These are phyloP conservation scores for Cuculus canorus DNA, from an alignment of 2,797 vertebrate genomes.

Conservation along the genomic window DNA sequence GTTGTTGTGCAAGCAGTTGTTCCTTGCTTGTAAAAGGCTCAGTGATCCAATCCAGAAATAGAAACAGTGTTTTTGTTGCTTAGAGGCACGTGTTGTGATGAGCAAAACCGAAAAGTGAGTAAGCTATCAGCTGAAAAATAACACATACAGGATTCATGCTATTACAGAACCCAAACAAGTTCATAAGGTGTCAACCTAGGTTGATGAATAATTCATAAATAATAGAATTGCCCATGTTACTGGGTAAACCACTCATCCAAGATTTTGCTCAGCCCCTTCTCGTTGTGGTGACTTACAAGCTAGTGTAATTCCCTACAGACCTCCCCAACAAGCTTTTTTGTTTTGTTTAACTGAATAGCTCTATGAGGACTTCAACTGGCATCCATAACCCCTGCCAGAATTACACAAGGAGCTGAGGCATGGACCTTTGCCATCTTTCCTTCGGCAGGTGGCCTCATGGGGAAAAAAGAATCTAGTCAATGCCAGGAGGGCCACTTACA, in stretches of 20 bases:
- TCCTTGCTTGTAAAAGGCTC: background rate
- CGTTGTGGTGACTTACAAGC: background rate
- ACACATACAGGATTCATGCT: background rate
- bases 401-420: background rate
- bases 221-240: background rate
- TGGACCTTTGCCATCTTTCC: background rate
- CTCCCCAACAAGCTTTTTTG: background rate
- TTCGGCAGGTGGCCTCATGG: background rate
- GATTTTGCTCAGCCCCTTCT: background rate
- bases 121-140: constrained; percentile 28
- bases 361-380: background rate
- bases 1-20: constrained; percentile 18
- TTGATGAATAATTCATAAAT: constrained; percentile 15
- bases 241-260: background rate
- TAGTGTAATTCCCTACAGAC: background rate
- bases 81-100: constrained; percentile 11
- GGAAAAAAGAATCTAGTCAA: background rate
- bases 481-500: background rate
- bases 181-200: background rate
- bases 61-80: constrained; percentile 34
- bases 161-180: background rate
- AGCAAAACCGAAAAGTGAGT: constrained; percentile 4
- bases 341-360: background rate
- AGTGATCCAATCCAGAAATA: constrained; percentile 8
- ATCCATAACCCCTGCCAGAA: background rate